phyloP scores from a whole-genome alignment of 2,888 invertebrate species.

The Philaethria dido region DNA sequence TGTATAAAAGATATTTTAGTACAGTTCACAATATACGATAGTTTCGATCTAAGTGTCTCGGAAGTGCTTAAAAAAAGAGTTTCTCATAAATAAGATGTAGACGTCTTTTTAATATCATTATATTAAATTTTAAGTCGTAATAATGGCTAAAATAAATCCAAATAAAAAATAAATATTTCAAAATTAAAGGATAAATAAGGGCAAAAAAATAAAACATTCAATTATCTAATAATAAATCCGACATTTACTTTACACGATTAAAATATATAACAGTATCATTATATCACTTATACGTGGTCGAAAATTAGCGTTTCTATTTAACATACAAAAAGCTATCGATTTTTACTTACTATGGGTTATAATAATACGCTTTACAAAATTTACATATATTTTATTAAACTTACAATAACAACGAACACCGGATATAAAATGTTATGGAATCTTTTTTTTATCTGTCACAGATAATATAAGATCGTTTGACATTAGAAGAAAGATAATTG shows the following conservation, averaged over 20 bases:
- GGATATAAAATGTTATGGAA: constrained; percentile 74
- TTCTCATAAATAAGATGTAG: too few relatives aligned
- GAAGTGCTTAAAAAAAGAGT: too few relatives aligned
- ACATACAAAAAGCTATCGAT: constrained; percentile 59
- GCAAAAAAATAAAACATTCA: constrained; percentile 52
- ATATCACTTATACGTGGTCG: constrained; percentile 63
- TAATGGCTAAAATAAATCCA: too few relatives aligned
- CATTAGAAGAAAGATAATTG: constrained; percentile 7
- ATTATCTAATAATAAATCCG: constrained; percentile 57
- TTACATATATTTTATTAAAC: constrained; percentile 62
- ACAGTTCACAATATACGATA: too few relatives aligned
- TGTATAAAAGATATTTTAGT: too few relatives aligned
- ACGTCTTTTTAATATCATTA: too few relatives aligned
- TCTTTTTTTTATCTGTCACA: constrained; percentile 53
- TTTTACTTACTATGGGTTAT: constrained; percentile 11
- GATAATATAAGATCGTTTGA: constrained; percentile 16
- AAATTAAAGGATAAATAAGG: neutral
- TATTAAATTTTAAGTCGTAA: too few relatives aligned
- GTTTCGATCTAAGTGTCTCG: too few relatives aligned
- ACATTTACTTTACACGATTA: constrained; percentile 74
- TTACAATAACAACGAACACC: constrained; percentile 58
- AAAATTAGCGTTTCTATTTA: constrained; percentile 47
- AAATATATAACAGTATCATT: constrained; percentile 65
- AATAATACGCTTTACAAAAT: constrained; percentile 69
- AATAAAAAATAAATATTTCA: neutral